Conservation (phyloP, 2,113 vertebrate species). For the Microtus richardsoni region DNA sequence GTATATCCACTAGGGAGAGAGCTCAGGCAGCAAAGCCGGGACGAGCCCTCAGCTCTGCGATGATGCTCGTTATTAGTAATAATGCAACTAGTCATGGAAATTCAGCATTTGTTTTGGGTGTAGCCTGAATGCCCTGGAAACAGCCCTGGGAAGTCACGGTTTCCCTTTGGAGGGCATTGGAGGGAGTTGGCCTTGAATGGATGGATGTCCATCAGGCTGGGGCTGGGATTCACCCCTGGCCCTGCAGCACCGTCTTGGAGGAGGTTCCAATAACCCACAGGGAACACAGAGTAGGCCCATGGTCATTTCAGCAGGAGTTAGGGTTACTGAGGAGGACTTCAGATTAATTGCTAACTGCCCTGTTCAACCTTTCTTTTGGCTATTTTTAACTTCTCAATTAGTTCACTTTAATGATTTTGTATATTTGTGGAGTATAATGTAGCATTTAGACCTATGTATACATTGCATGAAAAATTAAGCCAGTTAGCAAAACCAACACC, state of each 20-base stretch:
- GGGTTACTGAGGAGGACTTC: neutral
- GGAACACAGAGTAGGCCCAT: rapidly evolving
- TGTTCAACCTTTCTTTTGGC: neutral
- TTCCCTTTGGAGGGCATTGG: rapidly evolving
- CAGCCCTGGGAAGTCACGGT: neutral
- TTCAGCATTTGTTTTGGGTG: rapidly evolving
- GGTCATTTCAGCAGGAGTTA: rapidly evolving
- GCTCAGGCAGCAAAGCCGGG: neutral
- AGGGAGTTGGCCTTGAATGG: neutral
- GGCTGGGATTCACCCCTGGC: rapidly evolving
- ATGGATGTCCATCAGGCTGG: rapidly evolving
- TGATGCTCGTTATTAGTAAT: neutral
- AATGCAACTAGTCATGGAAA: rapidly evolving
- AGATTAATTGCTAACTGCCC: neutral
- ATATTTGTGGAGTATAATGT: neutral
- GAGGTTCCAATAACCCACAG: rapidly evolving
- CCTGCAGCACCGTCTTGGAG: rapidly evolving
- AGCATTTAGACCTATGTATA: neutral
- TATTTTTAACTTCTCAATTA: neutral
- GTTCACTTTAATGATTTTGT: neutral
- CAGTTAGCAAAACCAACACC: neutral
- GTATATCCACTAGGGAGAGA: neutral
- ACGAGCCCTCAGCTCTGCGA: neutral
- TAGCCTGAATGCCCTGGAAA: too few relatives aligned
- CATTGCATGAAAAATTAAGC: neutral